These are phyloP conservation scores for Cheilosia urbana DNA, from an alignment of 2,888 invertebrate species.

Conservation along the genomic window DNA sequence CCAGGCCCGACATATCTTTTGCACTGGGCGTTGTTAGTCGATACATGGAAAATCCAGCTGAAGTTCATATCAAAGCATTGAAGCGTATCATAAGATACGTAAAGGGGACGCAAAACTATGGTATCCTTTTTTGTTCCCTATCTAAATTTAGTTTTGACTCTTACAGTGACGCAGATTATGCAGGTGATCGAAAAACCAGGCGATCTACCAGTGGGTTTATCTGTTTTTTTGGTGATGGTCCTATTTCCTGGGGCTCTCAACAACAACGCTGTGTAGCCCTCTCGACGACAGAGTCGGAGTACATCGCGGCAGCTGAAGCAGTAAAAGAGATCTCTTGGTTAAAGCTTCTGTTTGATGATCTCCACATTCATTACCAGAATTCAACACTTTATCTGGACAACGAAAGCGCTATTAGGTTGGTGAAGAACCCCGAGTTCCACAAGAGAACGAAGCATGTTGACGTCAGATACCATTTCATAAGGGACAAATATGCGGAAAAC, in stretches of 20 bases:
- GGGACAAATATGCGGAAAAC: slow-evolving; percentile 28
- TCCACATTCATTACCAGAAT: slow-evolving; percentile 8
- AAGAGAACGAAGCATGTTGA: too few species aligned
- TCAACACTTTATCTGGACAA: slow-evolving; percentile 51
- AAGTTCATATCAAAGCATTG: slow-evolving; percentile 14
- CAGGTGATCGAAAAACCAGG: slow-evolving; percentile 11
- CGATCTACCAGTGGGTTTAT: slow-evolving; percentile 36
- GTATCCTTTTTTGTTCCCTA: slow-evolving; percentile 38
- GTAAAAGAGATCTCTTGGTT: slow-evolving; percentile 76
- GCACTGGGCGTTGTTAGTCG: slow-evolving; percentile 40
- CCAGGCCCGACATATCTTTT: slow-evolving; percentile 68
- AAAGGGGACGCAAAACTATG: slow-evolving; percentile 46
- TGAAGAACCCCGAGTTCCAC: slow-evolving; percentile 60
- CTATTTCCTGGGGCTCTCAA: slow-evolving; percentile 44
- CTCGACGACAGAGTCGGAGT: too few species aligned
- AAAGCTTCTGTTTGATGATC: slow-evolving; percentile 53
- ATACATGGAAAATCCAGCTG: slow-evolving; percentile 46
- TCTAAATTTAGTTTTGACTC: slow-evolving; percentile 19
- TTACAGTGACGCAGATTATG: slow-evolving; percentile 51
- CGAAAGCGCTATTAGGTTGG: slow-evolving; percentile 51
- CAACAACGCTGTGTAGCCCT: slow-evolving; percentile 62
- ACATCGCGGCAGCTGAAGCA: slow-evolving; percentile 77
- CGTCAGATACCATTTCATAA: slow-evolving; percentile 44
- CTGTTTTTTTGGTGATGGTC: slow-evolving; percentile 28
- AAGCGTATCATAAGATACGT: slow-evolving; percentile 62